Evolutionary conservation across 2,113 vertebrate species (phyloP).

Genomic region (Casuarius casuarius): DNA sequence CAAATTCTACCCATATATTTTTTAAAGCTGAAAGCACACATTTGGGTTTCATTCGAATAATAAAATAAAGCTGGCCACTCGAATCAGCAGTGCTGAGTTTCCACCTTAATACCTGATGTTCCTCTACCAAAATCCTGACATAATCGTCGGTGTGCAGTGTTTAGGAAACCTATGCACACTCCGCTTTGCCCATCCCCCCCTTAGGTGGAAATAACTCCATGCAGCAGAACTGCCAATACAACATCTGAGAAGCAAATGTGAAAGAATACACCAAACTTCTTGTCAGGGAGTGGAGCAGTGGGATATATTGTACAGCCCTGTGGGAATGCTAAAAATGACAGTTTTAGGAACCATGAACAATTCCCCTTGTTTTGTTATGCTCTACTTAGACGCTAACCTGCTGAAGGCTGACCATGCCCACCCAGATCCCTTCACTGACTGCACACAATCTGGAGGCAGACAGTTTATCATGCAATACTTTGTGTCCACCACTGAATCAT

Average conservation of each 20-base stretch:
- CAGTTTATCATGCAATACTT: background rate
- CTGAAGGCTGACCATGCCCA: background rate
- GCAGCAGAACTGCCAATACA: background rate
- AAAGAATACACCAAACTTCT: background rate
- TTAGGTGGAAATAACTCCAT: background rate
- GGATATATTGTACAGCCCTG: background rate
- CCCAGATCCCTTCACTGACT: background rate
- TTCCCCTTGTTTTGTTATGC: background rate
- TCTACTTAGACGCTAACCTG: background rate
- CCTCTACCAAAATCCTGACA: background rate
- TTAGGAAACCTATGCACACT: rapidly evolving
- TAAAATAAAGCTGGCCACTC: background rate
- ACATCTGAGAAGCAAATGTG: background rate
- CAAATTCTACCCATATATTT: background rate
- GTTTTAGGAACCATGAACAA: background rate
- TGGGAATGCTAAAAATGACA: background rate
- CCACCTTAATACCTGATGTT: background rate
- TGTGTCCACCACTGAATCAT: background rate
- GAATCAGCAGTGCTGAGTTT: background rate
- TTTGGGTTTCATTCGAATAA: background rate
- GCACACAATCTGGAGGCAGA: background rate
- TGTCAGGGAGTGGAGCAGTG: background rate
- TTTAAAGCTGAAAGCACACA: background rate
- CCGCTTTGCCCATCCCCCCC: background rate
- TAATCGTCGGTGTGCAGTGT: background rate